Evolutionary conservation across 2,113 vertebrate species (phyloP), one percentile per base, ranked within the genome.

Genomic region (Motacilla tschutschensis): DNA sequence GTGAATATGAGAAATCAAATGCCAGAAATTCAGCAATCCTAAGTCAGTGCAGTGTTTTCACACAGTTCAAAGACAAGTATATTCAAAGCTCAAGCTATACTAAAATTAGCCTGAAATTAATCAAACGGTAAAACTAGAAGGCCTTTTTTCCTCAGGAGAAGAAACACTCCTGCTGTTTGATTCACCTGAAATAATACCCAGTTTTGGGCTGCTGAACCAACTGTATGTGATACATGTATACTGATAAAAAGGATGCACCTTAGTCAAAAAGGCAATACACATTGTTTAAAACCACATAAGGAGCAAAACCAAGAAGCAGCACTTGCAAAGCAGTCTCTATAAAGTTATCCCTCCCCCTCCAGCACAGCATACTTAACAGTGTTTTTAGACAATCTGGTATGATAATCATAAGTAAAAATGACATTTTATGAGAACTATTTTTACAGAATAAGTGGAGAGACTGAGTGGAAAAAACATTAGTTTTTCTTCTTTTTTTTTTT

Each of bases 371-470:
- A 70, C 7, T 62, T 83, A 54, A 29, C 28, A 44, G 14, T 31
- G 10, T 50, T 43, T 77, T 83, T 64, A 83, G 58, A 59, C 6
- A 78, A 54, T 57, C 83, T 89, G 73, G 50, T 75, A 74, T 64
- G 82, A 71, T 78, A 89, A 89, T 87, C 62, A 43, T 46, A 64
- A 74, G 41, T 38, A 72, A 93, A 85, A 89, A 22, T 75, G 29
- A 57, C 63, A 72, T 83, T 72, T 81, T 29, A 74, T 54, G 54
- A 54, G 35, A 89, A 83, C 9, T 53, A 9, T 53, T 83, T 92
- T 89, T 75, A 54, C 15, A 69, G 57, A 80, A 12, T 48, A 73
- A 88, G 5, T 58, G 33, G 43, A 51, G 33, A 77, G 9, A 60
- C 4, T 33, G 28, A 29, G 16, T 89, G 73, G 74, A 75, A 81